phyloP scores from a whole-genome alignment of 2,797 vertebrate species.

The Salmo trutta region DNA sequence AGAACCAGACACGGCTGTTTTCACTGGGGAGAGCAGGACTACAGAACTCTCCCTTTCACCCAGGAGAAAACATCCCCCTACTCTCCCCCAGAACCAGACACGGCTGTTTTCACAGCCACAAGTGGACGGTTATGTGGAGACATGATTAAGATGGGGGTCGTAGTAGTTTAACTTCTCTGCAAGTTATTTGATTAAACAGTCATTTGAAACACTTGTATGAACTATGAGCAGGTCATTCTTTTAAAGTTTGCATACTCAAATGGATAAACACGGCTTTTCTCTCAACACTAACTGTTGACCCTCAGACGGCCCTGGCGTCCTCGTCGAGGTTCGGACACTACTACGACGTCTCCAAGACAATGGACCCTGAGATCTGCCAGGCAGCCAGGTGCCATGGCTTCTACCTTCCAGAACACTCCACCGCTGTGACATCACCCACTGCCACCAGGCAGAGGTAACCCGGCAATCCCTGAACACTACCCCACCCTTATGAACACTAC shows the following conservation, averaged over 20 bases:
- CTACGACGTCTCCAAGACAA: constrained; percentile 90
- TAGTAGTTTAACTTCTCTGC: constrained; percentile 69
- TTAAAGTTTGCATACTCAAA: background rate
- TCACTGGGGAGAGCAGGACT: too few relatives aligned
- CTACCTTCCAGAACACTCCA: constrained; percentile 81
- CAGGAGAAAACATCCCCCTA: too few relatives aligned
- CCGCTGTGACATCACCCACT: constrained; percentile 49
- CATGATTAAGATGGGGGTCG: constrained; percentile 67
- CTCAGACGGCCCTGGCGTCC: constrained; percentile 78
- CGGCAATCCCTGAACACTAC: constrained; percentile 40
- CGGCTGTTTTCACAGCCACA: constrained; percentile 63
- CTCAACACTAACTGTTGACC: background rate
- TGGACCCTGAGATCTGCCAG: constrained; percentile 80
- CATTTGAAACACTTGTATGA: background rate
- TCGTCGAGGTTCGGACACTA: constrained; percentile 90
- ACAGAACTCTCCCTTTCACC: too few relatives aligned
- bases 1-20: constrained; percentile 63
- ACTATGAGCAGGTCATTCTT: background rate
- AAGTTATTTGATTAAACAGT: background rate
- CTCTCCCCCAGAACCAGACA: too few relatives aligned
- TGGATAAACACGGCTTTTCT: background rate
- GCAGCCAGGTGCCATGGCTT: constrained; percentile 83
- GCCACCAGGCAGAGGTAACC: constrained; percentile 37
- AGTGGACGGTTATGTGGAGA: constrained; percentile 75
- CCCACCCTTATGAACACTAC: constrained; percentile 39